Evolutionary conservation across 1,140 invertebrate species (phyloP).

Genomic region (Drosophila ambigua): DNA sequence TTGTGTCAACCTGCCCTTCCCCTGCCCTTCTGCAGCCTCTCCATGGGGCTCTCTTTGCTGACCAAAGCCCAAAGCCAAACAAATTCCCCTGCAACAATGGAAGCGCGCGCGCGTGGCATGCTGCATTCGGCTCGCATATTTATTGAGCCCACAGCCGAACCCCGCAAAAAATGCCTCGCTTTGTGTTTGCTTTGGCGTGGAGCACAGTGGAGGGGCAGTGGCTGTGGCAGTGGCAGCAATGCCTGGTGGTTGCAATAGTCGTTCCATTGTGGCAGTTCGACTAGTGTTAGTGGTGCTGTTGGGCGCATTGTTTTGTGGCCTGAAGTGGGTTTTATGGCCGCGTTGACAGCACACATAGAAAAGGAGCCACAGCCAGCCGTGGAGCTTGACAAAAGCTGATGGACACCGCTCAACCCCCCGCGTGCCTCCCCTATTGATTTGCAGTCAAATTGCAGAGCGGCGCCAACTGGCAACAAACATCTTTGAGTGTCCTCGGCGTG

Average conservation of each 20-base stretch:
- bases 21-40: neutral
- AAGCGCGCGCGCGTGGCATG: constrained; percentile 48
- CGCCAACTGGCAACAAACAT: constrained; percentile 41
- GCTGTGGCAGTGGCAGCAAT: neutral
- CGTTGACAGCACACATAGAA: constrained; percentile 54
- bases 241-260: too few species aligned
- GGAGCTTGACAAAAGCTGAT: constrained; percentile 23
- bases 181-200: constrained; percentile 4
- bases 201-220: neutral
- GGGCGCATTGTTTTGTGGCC: constrained; percentile 35
- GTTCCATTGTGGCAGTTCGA: neutral
- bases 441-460: constrained; percentile 65
- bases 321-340: constrained; percentile 64
- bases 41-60: neutral
- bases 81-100: constrained; percentile 64
- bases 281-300: constrained; percentile 20
- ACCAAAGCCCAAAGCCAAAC: constrained; percentile 17
- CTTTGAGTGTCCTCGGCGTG: constrained; percentile 2
- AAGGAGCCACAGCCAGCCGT: neutral
- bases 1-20: constrained; percentile 16
- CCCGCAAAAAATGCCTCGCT: constrained; percentile 30
- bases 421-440: constrained; percentile 55
- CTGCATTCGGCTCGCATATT: constrained; percentile 64
- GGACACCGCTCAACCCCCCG: neutral
- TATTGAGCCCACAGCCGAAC: constrained; percentile 32